Evolutionary conservation across 2,888 invertebrate species (phyloP), one percentile per base, ranked within the genome.

Genomic region (Neoscelio sp.): DNA sequence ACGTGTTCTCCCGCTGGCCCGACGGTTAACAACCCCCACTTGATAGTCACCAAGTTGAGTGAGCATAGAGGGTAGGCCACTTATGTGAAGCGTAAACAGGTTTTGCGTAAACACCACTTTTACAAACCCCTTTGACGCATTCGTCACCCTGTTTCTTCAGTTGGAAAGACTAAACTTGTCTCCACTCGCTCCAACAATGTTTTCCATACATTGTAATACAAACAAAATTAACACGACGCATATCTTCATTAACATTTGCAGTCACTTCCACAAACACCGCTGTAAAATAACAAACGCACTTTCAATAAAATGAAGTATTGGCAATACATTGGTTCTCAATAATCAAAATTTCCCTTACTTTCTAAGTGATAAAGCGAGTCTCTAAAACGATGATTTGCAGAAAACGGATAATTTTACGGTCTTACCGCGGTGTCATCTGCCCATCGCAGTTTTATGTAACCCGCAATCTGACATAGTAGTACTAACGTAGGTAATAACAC

Each of bases 371-470:
- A 23, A 4, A 17, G 42, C 13, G 40, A 60, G 18, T 46, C 48
- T 80, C 65, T 65, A 67, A 80, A 79, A 28, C 54, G 71, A 40
- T 81, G 81, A 80, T 74, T 80, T 56, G 82, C 85, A 84, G 85
- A 83, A 87, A 85, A 84, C 80, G 82, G 79, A 81, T 86, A 88
- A 88, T 88, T 87, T 85, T 81, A 84, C 75, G 83, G 84, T 87
- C 83, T 84, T 83, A 84, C 78, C 76, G 64, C 84, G 82, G 74
- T 87, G 86, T 87, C 88, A 85, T 86, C 84, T 84, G 86, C 75
- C 80, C 82, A 81, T 83, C 82, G 82, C 84, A 82, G 67, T 80
- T 86, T 87, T 87, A 87, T 85, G 85, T 87, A 87, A 87, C 76
- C 62, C 78, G 56, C 20, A 60, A 62, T 46, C 15, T n/a, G 60